phyloP scores from a whole-genome alignment of 2,888 invertebrate genomes.

The Microdon myrmicae region DNA sequence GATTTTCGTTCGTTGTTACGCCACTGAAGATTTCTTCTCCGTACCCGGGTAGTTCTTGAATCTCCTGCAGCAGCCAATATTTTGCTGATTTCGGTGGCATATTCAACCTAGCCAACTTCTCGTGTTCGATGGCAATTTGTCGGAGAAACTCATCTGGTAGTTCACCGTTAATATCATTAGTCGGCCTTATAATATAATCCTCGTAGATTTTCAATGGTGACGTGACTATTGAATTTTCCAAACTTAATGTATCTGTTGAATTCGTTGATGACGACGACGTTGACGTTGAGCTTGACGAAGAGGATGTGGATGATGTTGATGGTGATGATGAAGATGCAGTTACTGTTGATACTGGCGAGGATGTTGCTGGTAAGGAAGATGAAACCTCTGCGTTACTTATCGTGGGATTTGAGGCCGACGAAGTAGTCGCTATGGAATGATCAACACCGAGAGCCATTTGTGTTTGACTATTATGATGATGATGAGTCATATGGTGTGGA shows the following conservation, averaged over 20 bases:
- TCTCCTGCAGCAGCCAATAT: conserved; percentile 84
- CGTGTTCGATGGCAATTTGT: conserved; percentile 64
- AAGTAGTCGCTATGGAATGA: conserved; percentile 40
- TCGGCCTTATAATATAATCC: conserved; percentile 61
- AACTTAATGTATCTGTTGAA: conserved; percentile 27
- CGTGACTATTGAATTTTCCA: conserved; percentile 56
- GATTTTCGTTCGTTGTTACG: conserved; percentile 67
- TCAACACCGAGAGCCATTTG: conserved; percentile 21
- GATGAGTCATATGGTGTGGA: conserved; percentile 17
- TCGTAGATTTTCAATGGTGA: conserved; percentile 63
- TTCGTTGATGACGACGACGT: conserved; percentile 24
- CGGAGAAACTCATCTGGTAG: conserved; percentile 62
- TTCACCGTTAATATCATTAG: conserved; percentile 47
- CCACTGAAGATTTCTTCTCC: conserved; percentile 87
- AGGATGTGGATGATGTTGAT: conserved; percentile 44
- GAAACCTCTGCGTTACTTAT: conserved; percentile 15
- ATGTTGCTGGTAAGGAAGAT: conserved; percentile 5
- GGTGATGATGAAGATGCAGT: conserved; percentile 27
- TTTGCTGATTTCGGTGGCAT: conserved; percentile 83
- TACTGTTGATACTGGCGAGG: conserved; percentile 4
- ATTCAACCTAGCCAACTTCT: conserved; percentile 66
- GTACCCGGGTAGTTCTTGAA: conserved; percentile 81
- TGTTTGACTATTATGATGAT: conserved; percentile 21
- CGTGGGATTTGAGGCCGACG: conserved; percentile 33
- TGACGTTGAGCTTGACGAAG: conserved; percentile 40